phyloP scores from a whole-genome alignment of 2,888 invertebrate genomes.

The Drosophila subquinaria region DNA sequence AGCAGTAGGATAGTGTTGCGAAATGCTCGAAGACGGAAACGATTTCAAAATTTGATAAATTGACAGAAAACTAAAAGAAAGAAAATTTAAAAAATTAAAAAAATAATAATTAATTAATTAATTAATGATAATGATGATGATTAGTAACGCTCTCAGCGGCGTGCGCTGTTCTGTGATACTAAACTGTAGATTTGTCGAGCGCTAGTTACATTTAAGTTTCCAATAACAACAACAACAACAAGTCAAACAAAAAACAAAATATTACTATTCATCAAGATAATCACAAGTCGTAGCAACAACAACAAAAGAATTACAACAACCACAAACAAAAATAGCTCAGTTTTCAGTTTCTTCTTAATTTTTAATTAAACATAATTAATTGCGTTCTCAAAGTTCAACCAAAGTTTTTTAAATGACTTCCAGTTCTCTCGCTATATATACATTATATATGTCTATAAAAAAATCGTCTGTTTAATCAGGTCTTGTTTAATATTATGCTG shows the following conservation, averaged over 20 bases:
- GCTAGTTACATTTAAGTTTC: constrained; percentile 80
- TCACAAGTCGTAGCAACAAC: constrained; percentile 32
- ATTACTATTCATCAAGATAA: constrained; percentile 22
- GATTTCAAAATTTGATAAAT: constrained; percentile 26
- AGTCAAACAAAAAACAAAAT: constrained; percentile 15
- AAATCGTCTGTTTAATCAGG: constrained; percentile 49
- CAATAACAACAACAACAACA: constrained; percentile 29
- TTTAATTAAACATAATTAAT: constrained; percentile 23
- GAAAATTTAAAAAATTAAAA: constrained; percentile 25
- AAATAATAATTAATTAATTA: constrained; percentile 2
- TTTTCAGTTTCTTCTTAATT: constrained; percentile 11
- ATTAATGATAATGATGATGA: constrained; percentile 16
- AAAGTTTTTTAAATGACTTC: constrained; percentile 73
- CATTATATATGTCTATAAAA: constrained; percentile 22
- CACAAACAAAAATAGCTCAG: constrained; percentile 16
- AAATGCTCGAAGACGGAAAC: constrained; percentile 17
- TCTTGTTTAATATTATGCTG: constrained; percentile 55
- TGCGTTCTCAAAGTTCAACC: constrained; percentile 76
- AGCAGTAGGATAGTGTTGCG: constrained; percentile 25
- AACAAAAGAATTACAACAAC: constrained; percentile 18
- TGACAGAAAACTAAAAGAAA: constrained; percentile 18
- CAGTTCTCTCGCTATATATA: constrained; percentile 47
- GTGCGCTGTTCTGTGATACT: constrained; percentile 84
- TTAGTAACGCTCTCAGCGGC: constrained; percentile 55
- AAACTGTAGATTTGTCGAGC: constrained; percentile 83